phyloP scores from a whole-genome alignment of 2,113 vertebrate species.

The Pelodiscus sinensis region DNA sequence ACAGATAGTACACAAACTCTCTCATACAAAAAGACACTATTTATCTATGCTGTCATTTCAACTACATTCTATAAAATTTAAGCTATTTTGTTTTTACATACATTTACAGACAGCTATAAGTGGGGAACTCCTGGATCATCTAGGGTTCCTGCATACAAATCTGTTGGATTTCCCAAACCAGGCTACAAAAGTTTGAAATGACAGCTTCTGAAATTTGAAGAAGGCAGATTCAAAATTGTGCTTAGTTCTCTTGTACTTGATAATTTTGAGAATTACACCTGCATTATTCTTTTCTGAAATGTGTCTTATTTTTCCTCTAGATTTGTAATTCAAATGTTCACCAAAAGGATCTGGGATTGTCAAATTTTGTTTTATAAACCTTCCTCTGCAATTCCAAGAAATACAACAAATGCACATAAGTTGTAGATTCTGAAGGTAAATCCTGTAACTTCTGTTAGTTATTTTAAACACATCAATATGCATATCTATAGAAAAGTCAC shows the following conservation, averaged over 20 bases:
- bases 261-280: neutral
- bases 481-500: too few relatives aligned
- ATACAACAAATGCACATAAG: neutral
- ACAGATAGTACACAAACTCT: neutral
- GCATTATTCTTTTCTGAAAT: neutral
- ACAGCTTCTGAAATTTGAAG: neutral
- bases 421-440: neutral
- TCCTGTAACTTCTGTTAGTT: too few relatives aligned
- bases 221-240: neutral
- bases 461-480: neutral
- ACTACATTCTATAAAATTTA: neutral
- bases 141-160: neutral
- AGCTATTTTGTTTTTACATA: neutral
- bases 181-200: neutral
- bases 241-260: neutral
- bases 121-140: neutral
- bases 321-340: neutral
- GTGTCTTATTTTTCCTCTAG: neutral
- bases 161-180: neutral
- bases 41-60: neutral
- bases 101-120: neutral
- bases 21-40: neutral
- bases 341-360: neutral
- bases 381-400: neutral
- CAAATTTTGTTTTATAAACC: neutral